Conservation (phyloP, 2,888 invertebrate species). For the Trichopria drosophilae region DNA sequence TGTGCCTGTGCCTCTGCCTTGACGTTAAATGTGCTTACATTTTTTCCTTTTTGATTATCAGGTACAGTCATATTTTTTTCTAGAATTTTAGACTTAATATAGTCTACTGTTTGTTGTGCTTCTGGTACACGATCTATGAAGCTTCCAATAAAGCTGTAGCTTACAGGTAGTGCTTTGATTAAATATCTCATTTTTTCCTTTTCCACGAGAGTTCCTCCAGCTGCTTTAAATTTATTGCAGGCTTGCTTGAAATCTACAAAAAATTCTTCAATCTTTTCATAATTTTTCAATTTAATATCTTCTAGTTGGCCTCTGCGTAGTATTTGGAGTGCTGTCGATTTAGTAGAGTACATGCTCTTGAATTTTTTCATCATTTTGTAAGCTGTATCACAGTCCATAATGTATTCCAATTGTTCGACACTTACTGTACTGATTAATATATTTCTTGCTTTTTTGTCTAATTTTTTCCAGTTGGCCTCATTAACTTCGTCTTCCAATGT, state of each 20-base stretch:
- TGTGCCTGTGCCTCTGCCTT: too few relatives aligned
- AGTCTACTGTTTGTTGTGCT: conserved; percentile 35
- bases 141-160: conserved; percentile 37
- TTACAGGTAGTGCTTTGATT: too few relatives aligned
- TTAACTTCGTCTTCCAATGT: conserved; percentile 5
- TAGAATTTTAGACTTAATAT: conserved; percentile 35
- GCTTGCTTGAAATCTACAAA: too few relatives aligned
- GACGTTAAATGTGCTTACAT: too few relatives aligned
- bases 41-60: conserved; percentile 18
- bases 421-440: conserved; percentile 26
- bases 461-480: conserved; percentile 23
- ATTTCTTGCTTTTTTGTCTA: conserved; percentile 28
- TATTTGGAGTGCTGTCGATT: background rate
- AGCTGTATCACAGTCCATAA: conserved; percentile 26
- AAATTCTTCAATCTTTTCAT: conserved; percentile 1
- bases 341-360: background rate
- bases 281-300: background rate
- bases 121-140: conserved; percentile 33
- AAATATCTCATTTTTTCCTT: too few relatives aligned
- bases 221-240: too few relatives aligned
- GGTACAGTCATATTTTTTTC: conserved; percentile 19
- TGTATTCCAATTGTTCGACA: conserved; percentile 30
- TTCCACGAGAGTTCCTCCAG: too few relatives aligned
- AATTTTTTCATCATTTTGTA: conserved; percentile 15
- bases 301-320: background rate